These are phyloP conservation scores for Griposia aprilina DNA, from an alignment of 2,888 invertebrate genomes.

Conservation along the genomic window DNA sequence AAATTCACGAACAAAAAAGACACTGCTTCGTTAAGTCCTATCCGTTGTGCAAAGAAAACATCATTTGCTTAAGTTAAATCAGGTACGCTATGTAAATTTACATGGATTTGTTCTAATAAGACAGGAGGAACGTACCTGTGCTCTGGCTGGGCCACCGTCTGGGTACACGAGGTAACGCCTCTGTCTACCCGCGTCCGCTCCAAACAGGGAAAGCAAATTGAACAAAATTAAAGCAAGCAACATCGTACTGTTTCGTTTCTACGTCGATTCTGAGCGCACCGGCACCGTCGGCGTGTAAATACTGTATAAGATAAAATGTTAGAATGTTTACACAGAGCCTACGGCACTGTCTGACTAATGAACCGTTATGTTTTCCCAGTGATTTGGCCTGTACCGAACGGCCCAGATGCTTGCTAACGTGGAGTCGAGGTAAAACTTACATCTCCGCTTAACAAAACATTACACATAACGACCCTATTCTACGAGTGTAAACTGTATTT, in stretches of 20 bases:
- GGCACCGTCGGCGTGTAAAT: conserved; percentile 79
- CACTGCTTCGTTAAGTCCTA: conserved; percentile 87
- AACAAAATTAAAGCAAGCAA: conserved; percentile 81
- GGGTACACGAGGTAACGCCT: conserved; percentile 91
- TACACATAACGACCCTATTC: conserved; percentile 62
- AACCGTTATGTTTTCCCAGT: conserved; percentile 89
- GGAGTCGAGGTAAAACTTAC: conserved; percentile 60
- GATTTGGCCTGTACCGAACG: conserved; percentile 81
- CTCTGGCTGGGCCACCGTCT: conserved; percentile 90
- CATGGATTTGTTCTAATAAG: conserved; percentile 72
- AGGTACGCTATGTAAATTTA: conserved; percentile 82
- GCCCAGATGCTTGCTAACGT: conserved; percentile 70
- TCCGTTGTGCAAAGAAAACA: conserved; percentile 85
- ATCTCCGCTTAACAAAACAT: conserved; percentile 71
- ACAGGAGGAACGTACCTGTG: conserved; percentile 87
- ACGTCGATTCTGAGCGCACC: conserved; percentile 70
- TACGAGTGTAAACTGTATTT: conserved; percentile 38
- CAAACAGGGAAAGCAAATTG: conserved; percentile 76
- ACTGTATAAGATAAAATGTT: conserved; percentile 82
- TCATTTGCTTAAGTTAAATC: conserved; percentile 87
- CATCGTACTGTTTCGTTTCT: conserved; percentile 75
- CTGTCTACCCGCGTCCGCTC: conserved; percentile 79
- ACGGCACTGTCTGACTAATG: conserved; percentile 83
- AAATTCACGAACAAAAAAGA: conserved; percentile 87
- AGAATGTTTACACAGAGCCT: conserved; percentile 84